Conservation (phyloP, 2,797 vertebrate species). For the Gallirallus australis region DNA sequence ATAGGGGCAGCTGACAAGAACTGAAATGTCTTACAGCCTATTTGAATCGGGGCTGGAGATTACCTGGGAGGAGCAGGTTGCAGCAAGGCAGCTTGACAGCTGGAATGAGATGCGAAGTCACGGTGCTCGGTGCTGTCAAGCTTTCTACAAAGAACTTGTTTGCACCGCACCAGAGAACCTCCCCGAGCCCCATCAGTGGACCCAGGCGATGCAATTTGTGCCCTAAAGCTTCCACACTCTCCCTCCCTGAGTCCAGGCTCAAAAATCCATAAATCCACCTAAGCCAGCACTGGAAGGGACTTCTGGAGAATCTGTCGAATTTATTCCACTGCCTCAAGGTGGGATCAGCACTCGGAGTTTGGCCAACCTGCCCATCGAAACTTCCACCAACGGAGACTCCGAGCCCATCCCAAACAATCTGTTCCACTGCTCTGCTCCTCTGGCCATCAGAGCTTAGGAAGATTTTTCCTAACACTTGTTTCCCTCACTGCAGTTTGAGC, state of each 20-base stretch:
- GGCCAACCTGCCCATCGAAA: neutral
- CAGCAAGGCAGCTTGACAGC: neutral
- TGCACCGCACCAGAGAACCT: neutral
- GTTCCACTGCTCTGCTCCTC: conserved; percentile 17
- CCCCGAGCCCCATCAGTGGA: neutral
- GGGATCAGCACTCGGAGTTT: neutral
- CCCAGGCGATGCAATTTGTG: neutral
- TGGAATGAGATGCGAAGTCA: neutral
- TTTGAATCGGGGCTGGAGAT: neutral
- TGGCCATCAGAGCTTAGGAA: neutral
- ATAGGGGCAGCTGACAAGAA: neutral
- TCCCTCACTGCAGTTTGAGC: neutral
- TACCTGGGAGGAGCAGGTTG: conserved; percentile 6
- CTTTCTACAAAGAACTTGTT: neutral
- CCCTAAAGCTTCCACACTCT: neutral
- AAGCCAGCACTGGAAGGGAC: neutral
- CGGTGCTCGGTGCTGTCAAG: neutral
- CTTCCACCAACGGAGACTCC: neutral
- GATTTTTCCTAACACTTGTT: conserved; percentile 18
- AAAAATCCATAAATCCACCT: neutral
- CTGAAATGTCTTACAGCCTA: neutral
- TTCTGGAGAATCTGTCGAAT: conserved; percentile 16
- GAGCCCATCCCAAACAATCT: conserved; percentile 18
- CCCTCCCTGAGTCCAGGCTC: neutral
- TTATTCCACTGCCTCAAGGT: conserved; percentile 44